Base-by-base conservation (phyloP, 2,797 vertebrate genomes). In the Phrynocephalus forsythii region DNA sequence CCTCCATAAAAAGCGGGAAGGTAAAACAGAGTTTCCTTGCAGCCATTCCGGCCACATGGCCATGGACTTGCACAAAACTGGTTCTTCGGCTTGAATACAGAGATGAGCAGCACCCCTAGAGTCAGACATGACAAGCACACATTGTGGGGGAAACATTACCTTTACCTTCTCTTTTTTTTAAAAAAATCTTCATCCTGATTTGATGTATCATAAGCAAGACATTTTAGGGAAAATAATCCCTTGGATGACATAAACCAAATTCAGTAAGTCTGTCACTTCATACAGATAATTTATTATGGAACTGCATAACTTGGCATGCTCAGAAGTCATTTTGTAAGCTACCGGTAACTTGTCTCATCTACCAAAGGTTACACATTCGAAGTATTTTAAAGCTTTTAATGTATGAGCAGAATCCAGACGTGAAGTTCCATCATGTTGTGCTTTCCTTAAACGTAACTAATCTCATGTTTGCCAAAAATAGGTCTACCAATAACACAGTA, bases 301-400 rank as follows among this genome's bases (percentile, higher is more conserved):
- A 48, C 28, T 63, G 73, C 63, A 33, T 88, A 72, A 33, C 26
- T 79, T 63, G 71, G 79, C 20, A 84, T 30, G 30, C 52, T 83
- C 52, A 83, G 52, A 33, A 83, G 78, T 89, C 22, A 67, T 86
- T 89, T 83, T 89, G 67, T 84, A 78, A 72, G 67, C 3, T 33
- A 2, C 33, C 33, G 30, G 48, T 15, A 71, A 78, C 50, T 63
- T 50, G 28, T 52, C 9, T 52, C 68, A 66, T 5, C 26, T 90
- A 11, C 26, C 60, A 81, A 76, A 56, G 28, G 56, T 84, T 68
- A 80, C 38, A 60, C 28, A 56, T 76, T 48, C 44, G 69, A 30
- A 56, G 22, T 81, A 77, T 75, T 44, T 75, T 80, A 33, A 66
- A 79, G 20, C 20, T 5, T 5, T 60, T 86, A 77, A 52, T 26